Percentiles rank a stretch among this genome's conserved stretches.
Evolutionary conservation across 1,140 invertebrate genomes (phyloP).

Genomic region (Halictus rubicundus): DNA sequence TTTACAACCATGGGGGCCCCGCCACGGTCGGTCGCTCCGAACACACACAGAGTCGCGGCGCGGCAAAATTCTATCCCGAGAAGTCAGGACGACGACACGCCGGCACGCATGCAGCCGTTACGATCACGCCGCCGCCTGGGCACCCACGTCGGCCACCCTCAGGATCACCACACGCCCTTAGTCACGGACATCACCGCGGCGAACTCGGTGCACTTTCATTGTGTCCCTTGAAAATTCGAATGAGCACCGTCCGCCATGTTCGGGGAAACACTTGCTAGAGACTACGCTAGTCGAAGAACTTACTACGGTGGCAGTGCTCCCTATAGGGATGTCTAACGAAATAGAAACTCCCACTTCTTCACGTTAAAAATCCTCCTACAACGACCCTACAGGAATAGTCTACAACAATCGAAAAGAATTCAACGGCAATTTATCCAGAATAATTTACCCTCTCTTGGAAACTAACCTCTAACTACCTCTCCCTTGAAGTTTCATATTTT

Average conservation of each 20-base stretch:
- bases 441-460: too few species aligned
- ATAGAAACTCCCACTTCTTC: not conserved
- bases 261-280: constrained; percentile 70
- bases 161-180: constrained; percentile 55
- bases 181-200: constrained; percentile 53
- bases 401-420: too few species aligned
- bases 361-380: too few species aligned
- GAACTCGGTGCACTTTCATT: constrained; percentile 68
- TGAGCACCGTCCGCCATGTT: constrained; percentile 70
- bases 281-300: constrained; percentile 57
- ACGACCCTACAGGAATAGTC: too few species aligned
- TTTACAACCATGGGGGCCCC: constrained; percentile 70
- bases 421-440: too few species aligned
- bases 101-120: constrained; percentile 46
- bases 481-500: too few species aligned
- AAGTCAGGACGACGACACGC: constrained; percentile 45
- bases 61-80: constrained; percentile 50
- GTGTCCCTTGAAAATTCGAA: constrained; percentile 69
- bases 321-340: constrained; percentile 42
- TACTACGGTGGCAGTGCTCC: constrained; percentile 42
- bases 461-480: too few species aligned
- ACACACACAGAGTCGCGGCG: constrained; percentile 48
- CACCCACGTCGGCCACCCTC: constrained; percentile 54
- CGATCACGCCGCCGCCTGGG: constrained; percentile 48
- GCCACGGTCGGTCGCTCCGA: constrained; percentile 63